These are phyloP conservation scores for Haliclona indistincta DNA, from an alignment of 37 sponge, comb jelly and placozoan genomes.

Conservation along the genomic window DNA sequence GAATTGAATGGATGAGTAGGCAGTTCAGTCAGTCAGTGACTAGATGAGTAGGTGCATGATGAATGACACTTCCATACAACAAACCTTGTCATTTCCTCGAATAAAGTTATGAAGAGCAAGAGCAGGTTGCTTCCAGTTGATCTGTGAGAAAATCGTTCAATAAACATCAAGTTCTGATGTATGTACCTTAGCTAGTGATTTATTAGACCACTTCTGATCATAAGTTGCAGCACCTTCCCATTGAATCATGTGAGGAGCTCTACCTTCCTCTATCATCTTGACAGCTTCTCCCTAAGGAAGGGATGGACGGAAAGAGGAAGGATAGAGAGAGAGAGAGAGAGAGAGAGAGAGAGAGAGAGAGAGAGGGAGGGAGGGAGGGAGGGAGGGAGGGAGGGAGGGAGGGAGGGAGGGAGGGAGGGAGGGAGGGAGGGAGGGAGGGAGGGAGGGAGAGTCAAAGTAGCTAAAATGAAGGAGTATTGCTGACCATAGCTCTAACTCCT, in stretches of 20 bases:
- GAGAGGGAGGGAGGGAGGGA: background rate
- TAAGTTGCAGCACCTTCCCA: constrained; percentile 92
- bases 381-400: too few species aligned
- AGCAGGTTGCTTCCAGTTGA: constrained; percentile 81
- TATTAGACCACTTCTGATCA: constrained; percentile 86
- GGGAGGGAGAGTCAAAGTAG: constrained; percentile 1
- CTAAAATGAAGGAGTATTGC: background rate
- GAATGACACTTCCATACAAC: too few species aligned
- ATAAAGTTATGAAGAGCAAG: constrained; percentile 89
- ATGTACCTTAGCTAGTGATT: constrained; percentile 71
- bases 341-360: background rate
- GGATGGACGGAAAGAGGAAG: too few species aligned
- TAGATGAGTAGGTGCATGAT: too few species aligned
- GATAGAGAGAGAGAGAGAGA: background rate
- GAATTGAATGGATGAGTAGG: too few species aligned
- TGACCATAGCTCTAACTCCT: constrained; percentile 83
- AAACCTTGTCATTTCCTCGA: constrained; percentile 89
- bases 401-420: background rate
- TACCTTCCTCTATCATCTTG: constrained; percentile 60
- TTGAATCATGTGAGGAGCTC: constrained; percentile 73
- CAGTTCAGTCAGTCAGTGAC: too few species aligned
- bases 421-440: background rate
- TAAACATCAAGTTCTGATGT: background rate
- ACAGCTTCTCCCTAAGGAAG: constrained; percentile 93
- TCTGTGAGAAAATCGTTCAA: constrained; percentile 21